Evolutionary conservation across 2,113 vertebrate genomes (phyloP), one percentile per base, ranked within the genome.

Genomic region (Ibidorhyncha struthersii): DNA sequence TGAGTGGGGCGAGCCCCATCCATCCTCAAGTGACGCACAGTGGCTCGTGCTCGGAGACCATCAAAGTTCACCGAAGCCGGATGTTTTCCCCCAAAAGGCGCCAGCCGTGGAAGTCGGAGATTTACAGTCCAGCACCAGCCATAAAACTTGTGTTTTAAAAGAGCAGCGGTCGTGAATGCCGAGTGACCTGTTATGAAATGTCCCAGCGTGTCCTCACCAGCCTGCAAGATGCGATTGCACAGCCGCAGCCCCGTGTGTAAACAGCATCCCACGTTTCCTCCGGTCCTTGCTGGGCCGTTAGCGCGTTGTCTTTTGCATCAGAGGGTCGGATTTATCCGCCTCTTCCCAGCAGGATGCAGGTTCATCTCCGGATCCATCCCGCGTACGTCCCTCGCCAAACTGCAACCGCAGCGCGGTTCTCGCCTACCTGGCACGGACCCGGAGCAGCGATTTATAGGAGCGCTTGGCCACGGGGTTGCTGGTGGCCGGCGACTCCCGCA

Each of bases 361-460:
- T 2, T 63, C 53, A 58, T 52, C n/a, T 40, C 26, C 3, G 0
- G 7, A 7, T 0, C 1, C 43, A 25, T 4, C 73, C 49, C 1
- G 0, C 0, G 4, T 0, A 10, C 30, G 7, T 53, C 58, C 63
- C 58, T 61, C 11, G 3, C 2, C 23, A 2, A 1, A 12, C 56
- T 12, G 7, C 26, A 2, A 7, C 29, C 20, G 2, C 34, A 5
- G 30, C 6, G 8, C 74, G 2, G 77, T 62, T 53, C 47, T 8
- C 41, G 1, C 52, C 34, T 8, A 0, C 30, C 49, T 1, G 6
- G 52, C 12, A 0, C 0, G 8, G 56, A 9, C 5, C 17, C 3
- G 0, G 43, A 41, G 70, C 22, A 3, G 55, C 6, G 4, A 17
- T 34, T 26, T 5, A 6, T 2, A 5, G 55, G 34, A 41, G 53